Conservation (phyloP, 2,888 invertebrate genomes). For the Drosophila robusta region DNA sequence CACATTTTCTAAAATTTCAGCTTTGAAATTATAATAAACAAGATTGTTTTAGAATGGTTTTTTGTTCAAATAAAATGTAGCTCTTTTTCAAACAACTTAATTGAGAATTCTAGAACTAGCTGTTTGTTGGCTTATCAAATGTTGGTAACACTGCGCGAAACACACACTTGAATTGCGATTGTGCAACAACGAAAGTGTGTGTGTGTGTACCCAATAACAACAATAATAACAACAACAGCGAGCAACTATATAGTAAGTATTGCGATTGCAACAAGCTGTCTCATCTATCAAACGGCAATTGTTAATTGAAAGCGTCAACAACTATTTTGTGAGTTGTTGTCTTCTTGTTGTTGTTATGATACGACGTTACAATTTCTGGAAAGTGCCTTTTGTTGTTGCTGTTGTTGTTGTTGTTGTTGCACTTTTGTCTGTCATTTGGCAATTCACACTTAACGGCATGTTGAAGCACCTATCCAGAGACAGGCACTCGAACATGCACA, state of each 20-base stretch:
- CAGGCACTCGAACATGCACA: slow-evolving; percentile 43
- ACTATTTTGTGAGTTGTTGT: slow-evolving; percentile 28
- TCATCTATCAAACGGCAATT: slow-evolving; percentile 65
- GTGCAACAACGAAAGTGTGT: slow-evolving; percentile 31
- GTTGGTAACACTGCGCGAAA: not conserved
- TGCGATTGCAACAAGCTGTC: slow-evolving; percentile 52
- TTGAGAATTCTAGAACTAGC: not conserved
- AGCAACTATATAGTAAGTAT: slow-evolving; percentile 20
- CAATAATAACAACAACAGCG: slow-evolving; percentile 13
- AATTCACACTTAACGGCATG: slow-evolving; percentile 68
- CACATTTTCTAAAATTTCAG: too few species aligned
- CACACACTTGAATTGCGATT: slow-evolving; percentile 13
- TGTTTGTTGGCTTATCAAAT: not conserved
- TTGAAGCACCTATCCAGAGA: slow-evolving; percentile 44
- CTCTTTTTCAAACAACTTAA: too few species aligned
- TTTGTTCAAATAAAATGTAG: too few species aligned
- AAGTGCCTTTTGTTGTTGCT: slow-evolving; percentile 41
- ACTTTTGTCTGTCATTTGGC: slow-evolving; percentile 52
- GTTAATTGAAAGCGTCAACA: slow-evolving; percentile 76
- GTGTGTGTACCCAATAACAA: slow-evolving; percentile 34
- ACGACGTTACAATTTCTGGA: slow-evolving; percentile 37
- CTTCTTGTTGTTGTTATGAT: slow-evolving; percentile 13
- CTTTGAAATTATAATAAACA: too few species aligned
- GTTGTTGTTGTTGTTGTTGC: slow-evolving; percentile 25
- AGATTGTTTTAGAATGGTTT: too few species aligned